A percentile compares a stretch with the other conserved stretches of the same genome.
These are phyloP conservation scores for Rhabditoides inermis DNA, from an alignment of 2,888 invertebrate species.

Conservation along the genomic window DNA sequence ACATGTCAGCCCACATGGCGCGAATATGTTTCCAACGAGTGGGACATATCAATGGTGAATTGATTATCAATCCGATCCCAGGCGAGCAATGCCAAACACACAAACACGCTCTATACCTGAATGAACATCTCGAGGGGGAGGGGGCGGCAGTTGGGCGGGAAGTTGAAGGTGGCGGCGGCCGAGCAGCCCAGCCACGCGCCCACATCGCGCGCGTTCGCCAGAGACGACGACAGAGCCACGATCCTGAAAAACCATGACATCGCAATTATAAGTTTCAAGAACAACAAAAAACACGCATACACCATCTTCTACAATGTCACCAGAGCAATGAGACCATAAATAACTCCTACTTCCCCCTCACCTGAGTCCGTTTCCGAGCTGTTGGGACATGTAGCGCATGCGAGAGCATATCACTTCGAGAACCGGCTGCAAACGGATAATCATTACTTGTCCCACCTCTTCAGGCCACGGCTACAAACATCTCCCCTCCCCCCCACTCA, in stretches of 20 bases:
- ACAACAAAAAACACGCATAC: background rate
- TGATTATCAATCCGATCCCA: too few relatives aligned
- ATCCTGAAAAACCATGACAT: constrained; percentile 57
- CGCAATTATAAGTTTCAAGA: background rate
- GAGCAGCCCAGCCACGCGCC: constrained; percentile 65
- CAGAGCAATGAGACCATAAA: background rate
- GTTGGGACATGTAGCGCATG: constrained; percentile 87
- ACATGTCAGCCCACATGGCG: too few relatives aligned
- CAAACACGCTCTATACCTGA: constrained; percentile 58
- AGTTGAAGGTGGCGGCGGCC: constrained; percentile 88
- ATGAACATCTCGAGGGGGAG: constrained; percentile 89
- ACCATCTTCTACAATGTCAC: background rate
- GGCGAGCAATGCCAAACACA: too few relatives aligned
- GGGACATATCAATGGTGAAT: too few relatives aligned
- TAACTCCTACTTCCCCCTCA: constrained; percentile 55
- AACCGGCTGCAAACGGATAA: constrained; percentile 63
- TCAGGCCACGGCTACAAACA: too few relatives aligned
- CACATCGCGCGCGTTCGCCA: constrained; percentile 74
- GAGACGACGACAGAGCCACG: constrained; percentile 81
- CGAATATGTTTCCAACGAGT: too few relatives aligned
- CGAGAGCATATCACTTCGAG: constrained; percentile 82
- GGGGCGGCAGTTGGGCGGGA: constrained; percentile 93
- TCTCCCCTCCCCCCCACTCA: too few relatives aligned
- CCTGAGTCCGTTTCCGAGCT: constrained; percentile 60
- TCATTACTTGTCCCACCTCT: too few relatives aligned